Evolutionary conservation across 2,888 invertebrate species (phyloP).

Genomic region (Epistrophe eligans): DNA sequence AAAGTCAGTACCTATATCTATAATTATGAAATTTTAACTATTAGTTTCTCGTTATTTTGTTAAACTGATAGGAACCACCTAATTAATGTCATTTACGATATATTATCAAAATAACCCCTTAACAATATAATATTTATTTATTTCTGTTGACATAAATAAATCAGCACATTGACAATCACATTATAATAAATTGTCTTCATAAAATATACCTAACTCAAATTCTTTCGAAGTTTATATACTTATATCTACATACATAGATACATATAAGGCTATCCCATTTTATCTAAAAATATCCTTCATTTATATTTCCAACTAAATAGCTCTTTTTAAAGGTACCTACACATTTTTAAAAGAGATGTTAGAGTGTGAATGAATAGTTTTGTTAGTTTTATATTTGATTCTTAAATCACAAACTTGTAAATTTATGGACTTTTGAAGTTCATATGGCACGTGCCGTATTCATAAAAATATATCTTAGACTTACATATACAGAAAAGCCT

Average conservation of each 20-base stretch:
- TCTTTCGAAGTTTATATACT: not conserved
- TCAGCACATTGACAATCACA: conserved; percentile 60
- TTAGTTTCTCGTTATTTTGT: not conserved
- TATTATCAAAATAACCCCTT: not conserved
- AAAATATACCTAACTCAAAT: conserved; percentile 40
- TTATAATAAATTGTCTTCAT: conserved; percentile 51
- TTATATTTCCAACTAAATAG: not conserved
- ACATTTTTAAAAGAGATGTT: no score
- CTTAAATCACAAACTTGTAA: conserved; percentile 42
- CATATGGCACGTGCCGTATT: conserved; percentile 54
- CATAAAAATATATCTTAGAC: conserved; percentile 25
- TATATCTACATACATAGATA: no score
- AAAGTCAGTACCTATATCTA: not conserved
- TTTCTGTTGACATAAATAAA: conserved; percentile 31
- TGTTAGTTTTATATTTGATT: conserved; percentile 30
- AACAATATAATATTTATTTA: conserved; percentile 6
- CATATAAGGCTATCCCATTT: not conserved
- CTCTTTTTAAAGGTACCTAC: not conserved
- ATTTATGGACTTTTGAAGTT: conserved; percentile 59
- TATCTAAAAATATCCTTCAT: conserved; percentile 46
- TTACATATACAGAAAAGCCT: not conserved
- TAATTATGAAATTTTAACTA: not conserved
- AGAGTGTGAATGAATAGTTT: conserved; percentile 50
- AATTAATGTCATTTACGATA: not conserved
- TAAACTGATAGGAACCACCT: not conserved